Evolutionary conservation across 2,888 invertebrate species (phyloP), one percentile per base, ranked within the genome.

Genomic region (Sinohyriopsis cumingii): DNA sequence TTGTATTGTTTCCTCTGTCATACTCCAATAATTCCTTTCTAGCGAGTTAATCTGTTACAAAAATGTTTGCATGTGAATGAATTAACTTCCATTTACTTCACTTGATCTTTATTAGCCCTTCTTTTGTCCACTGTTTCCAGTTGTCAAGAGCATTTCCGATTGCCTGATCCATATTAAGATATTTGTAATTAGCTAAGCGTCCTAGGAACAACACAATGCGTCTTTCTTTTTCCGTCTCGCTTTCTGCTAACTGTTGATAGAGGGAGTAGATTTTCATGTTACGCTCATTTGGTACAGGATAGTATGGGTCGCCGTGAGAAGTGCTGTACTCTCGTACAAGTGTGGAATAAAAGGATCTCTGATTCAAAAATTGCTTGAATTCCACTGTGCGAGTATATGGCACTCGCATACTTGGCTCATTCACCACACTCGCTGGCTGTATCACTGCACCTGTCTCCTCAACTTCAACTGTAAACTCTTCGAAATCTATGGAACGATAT

Each of bases 111-210:
- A 33, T 33, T 1, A 33, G 33, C 1, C 33, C 33, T 33, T 33
- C 33, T 33, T 33, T 33, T 33, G 33, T 33, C 33, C 33, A 33
- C 9, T 33, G 7, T 33, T 67, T 56, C 25, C 54, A 67, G 22
- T 67, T 55, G 20, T 59, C 59, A 9, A 68, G 45, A 20, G 68
- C 68, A 54, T 68, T 68, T 9, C 22, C 33, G 22, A 68, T 68
- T 22, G 63, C 59, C 63, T 68, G 55, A 56, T 68, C 68, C 68
- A 68, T 68, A 22, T 68, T 68, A 5, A 68, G 54, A 59, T 68
- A 68, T 54, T 68, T 63, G 25, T 68, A 68, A n/a, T 55, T 59
- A 19, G 68, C 68, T 12, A 68, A 55, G 6, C 68, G 63, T 59
- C 68, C 68, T 3, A 68, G 33, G 28, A 63, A 63, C 59, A 57